Base-by-base conservation (phyloP, 2,888 invertebrate genomes). In the Aphidoletes aphidimyza region DNA sequence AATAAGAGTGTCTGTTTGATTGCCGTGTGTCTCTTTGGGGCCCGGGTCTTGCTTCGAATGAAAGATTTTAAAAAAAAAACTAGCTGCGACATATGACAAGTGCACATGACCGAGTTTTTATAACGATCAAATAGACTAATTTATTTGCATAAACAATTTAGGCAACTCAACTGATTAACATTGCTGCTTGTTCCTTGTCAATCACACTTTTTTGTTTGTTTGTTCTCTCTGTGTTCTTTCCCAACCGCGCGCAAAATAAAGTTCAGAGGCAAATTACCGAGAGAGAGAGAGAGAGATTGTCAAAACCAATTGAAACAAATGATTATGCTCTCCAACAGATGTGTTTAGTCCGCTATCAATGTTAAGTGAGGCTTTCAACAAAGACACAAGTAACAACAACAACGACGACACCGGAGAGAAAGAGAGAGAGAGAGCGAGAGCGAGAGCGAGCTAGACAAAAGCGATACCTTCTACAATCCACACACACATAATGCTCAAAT, bases 301-400 rank as follows among this genome's bases (percentile, higher is more conserved):
- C 37, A 36, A 81, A 81, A 81, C n/a, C 81, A 81, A 81, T 81
- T 81, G 81, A 81, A 37, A 81, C 37, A 81, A 81, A 37, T 81
- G 81, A 37, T 81, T 81, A 6, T 37, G 81, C 81, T 37, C n/a
- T n/a, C n/a, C 22, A 81, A n/a, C 36, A 81, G 30, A 30, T 69
- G 34, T 34, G 81, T 37, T 81, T 81, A 81, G 81, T 81, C 22
- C 19, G 8, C n/a, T 11, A 81, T 81, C 81, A 81, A 81, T 37
- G 37, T 81, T 81, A 81, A 37, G 37, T 81, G 81, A 81, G 8
- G 6, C 36, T 78, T 78, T 34, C 81, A 37, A 81, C 22, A n/a
- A n/a, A 54, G 5, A 17, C 3, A 6, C 9, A 54, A 54, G 9
- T 54, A n/a, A 11, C 54, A 54, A 42, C 42, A 42, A 42, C 42